Evolutionary conservation across 1,140 invertebrate genomes (phyloP), one percentile per base, ranked within the genome.

Genomic region (Schmidtea mediterranea): DNA sequence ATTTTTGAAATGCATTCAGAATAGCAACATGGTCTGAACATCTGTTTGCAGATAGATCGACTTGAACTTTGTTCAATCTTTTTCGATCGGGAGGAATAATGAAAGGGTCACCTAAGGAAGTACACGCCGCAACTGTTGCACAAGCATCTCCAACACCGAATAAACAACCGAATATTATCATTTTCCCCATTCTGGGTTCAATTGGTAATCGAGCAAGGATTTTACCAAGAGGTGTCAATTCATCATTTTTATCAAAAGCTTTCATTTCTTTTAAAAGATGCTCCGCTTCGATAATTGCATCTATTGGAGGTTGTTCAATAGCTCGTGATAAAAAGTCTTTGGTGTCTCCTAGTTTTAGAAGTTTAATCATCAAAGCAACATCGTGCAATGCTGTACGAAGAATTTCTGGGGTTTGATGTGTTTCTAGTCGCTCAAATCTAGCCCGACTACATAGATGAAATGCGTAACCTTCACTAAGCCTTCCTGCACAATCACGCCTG

Each of bases 11-110:
- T 16, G 82, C 86, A 55, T 83, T 82, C 6, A 94, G 69, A 73
- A 90, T 77, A 8, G 86, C 84, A 13, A 94, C 76, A 61, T 95
- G 87, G 67, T 95, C 90, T 16, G 83, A 90, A 57, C 73, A 79
- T 40, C 83, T 69, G 48, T 74, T 74, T 0, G 84, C 87, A 13
- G 79, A 76, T 51, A 94, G 46, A 43, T 52, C 59, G 56, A 58
- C 70, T 57, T 59, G 65, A 48, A 55, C 67, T 68, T 55, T 69
- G 43, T 51, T 61, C 48, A 59, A 57, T 15, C 55, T 60, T 23
- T 55, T 54, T 53, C 58, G 51, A 48, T 58, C 64, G 43, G 55
- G 58, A 0, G 55, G 58, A 5, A 63, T 50, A 69, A 68, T 72
- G 58, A 87, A 87, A 1, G 87, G 79, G 62, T 90, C 82, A 0